A percentile compares a stretch with the other conserved stretches of the same genome.
Evolutionary conservation across 2,888 invertebrate genomes (phyloP).

Genomic region (Callyntrura sp.): DNA sequence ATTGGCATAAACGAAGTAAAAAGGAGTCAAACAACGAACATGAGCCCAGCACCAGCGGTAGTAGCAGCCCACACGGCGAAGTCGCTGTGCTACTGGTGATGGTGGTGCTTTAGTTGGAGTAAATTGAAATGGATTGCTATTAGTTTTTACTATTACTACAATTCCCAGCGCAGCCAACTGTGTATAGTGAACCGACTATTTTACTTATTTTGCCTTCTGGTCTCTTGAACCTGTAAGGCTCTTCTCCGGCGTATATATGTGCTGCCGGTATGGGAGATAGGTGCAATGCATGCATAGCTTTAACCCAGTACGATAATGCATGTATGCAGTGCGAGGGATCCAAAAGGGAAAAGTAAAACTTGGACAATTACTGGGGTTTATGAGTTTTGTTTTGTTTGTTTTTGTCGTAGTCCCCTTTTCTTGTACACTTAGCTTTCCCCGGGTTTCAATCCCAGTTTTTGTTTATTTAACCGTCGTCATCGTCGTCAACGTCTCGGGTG

Average conservation of each 20-base stretch:
- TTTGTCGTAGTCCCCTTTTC: slow-evolving; percentile 13
- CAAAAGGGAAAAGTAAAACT: slow-evolving; percentile 43
- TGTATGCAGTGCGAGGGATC: neutral
- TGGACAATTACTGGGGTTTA: slow-evolving; percentile 73
- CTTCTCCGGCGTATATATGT: neutral
- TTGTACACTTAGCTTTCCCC: neutral
- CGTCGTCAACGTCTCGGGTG: slow-evolving; percentile 1
- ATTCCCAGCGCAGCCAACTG: neutral
- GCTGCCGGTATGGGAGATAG: too few species aligned
- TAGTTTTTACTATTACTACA: slow-evolving; percentile 22
- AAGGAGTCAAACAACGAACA: slow-evolving; percentile 4
- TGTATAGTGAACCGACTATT: neutral
- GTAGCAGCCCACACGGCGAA: neutral
- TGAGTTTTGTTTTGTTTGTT: slow-evolving; percentile 72
- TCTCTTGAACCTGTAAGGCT: neutral
- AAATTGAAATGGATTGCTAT: slow-evolving; percentile 75
- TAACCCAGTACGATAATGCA: neutral
- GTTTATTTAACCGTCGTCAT: neutral
- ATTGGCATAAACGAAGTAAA: slow-evolving; percentile 37
- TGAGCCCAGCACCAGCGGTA: neutral
- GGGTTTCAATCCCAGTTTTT: neutral
- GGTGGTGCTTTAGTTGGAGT: neutral
- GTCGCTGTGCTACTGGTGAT: neutral
- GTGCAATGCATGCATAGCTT: too few species aligned
- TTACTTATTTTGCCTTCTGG: neutral